A percentile compares a stretch with the other conserved stretches of the same genome.
Evolutionary conservation across 1,140 invertebrate species (phyloP).

Genomic region (Drosophila tristis): DNA sequence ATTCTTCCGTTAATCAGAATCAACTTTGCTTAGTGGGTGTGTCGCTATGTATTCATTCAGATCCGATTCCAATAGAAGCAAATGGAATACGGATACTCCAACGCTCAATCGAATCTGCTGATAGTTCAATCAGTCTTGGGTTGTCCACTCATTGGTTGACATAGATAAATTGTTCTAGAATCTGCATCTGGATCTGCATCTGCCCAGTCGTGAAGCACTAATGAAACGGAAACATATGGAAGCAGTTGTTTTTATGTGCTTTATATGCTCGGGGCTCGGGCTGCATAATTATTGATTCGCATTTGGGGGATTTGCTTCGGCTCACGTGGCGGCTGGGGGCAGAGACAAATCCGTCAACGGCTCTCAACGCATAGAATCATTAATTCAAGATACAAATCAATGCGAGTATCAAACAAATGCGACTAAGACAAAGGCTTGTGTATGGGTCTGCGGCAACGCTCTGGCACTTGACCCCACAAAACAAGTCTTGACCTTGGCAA

Average conservation of each 20-base stretch:
- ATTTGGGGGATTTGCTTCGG: conserved; percentile 4
- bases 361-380: conserved; percentile 55
- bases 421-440: conserved; percentile 25
- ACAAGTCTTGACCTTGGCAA: conserved; percentile 75
- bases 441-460: conserved; percentile 32
- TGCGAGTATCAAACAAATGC: conserved; percentile 30
- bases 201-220: conserved; percentile 19
- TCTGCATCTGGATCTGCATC: conserved; percentile 21
- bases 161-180: conserved; percentile 53
- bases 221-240: conserved; percentile 63
- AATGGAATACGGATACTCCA: conserved; percentile 21
- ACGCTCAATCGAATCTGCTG: conserved; percentile 13
- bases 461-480: conserved; percentile 81
- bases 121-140: conserved; percentile 27
- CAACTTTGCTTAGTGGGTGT: conserved; percentile 14
- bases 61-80: conserved; percentile 35
- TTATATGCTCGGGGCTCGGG: conserved; percentile 31
- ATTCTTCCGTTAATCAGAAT: too few relatives aligned
- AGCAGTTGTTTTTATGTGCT: conserved; percentile 32
- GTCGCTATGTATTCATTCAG: conserved; percentile 11
- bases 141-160: conserved; percentile 43
- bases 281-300: conserved; percentile 42
- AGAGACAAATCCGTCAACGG: conserved; percentile 30
- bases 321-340: conserved; percentile 32
- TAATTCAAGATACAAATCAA: conserved; percentile 56